Base-by-base conservation (phyloP, 2,113 vertebrate genomes). In the Python bivittatus region DNA sequence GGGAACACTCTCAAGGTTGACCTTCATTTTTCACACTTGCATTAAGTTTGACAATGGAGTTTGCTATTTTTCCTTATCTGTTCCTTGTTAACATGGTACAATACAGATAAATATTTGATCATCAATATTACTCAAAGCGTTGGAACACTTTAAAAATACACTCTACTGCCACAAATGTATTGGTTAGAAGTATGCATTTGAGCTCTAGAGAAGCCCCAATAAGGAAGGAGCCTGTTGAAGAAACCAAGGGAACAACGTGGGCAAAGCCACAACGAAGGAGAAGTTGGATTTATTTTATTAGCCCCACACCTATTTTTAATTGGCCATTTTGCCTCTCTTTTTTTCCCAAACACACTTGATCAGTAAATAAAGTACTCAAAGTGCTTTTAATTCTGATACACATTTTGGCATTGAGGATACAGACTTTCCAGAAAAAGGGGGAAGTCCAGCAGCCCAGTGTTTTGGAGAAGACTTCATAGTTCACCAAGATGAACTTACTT, bases 121-220 rank as follows among this genome's bases (percentile, higher is more conserved):
- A 84, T 95, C 96, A 95, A 95, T 96, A 93, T 95, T 96, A 93
- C 83, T 96, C 44, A 96, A 96, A 96, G 94, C 93, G 0, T 96
- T 96, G 96, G 96, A 96, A 95, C 94, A 95, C 93, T 96, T 95
- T 95, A 96, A 96, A 95, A 96, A 60, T 94, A 90, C 93, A 93
- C 97, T 96, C 96, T 94, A 96, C 95, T 94, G 79, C 94, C 94
- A 88, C 95, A 89, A 95, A 84, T 92, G 91, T 95, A 95, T 92
- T 88, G 42, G 96, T 94, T 94, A 96, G 94, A 97, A 95, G 93
- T 95, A 95, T 96, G 96, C 95, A 94, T 93, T 94, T 95, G 94
- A 94, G 58, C 94, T 95, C 93, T 97, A 96, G 96, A 95, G 95
- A 95, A 97, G 94, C 94, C 95, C 95, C 96, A 94, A 95, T 95